phyloP scores from a whole-genome alignment of 2,113 vertebrate genomes.

The human region DNA sequence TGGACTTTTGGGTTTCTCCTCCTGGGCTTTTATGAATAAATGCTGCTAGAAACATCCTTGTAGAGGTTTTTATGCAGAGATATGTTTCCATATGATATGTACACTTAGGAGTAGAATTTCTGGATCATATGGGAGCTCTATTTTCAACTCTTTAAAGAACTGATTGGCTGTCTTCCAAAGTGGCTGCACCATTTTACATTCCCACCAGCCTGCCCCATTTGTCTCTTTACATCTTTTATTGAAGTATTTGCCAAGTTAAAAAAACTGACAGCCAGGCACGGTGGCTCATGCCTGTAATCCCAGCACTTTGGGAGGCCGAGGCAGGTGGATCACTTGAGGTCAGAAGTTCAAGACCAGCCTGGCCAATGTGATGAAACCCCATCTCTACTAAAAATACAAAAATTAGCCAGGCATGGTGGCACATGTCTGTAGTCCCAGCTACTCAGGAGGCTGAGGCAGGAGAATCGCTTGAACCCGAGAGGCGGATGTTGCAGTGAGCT shows the following conservation, averaged over 20 bases:
- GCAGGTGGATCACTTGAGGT: no score
- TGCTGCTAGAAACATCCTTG: neutral
- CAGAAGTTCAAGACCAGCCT: no score
- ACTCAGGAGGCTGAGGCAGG: no score
- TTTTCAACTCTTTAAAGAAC: neutral
- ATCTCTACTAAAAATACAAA: no score
- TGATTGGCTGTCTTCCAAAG: neutral
- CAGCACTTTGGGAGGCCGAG: no score
- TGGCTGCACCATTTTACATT: neutral
- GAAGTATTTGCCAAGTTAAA: neutral
- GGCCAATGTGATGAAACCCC: no score
- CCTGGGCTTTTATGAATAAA: neutral
- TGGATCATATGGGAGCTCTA: neutral
- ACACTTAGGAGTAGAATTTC: neutral
- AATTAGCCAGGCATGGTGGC: no score
- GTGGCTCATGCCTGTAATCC: no score
- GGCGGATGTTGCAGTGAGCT: no score
- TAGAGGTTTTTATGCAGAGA: neutral
- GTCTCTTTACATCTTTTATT: neutral
- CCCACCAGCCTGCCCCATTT: neutral
- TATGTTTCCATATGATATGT: accelerated
- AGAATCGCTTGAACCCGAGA: no score
- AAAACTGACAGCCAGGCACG: neutral
- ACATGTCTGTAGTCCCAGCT: no score
- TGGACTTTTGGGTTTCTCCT: neutral